Conservation (phyloP, 92 coral and sea anemone species). For the Bergia puertoricense region DNA sequence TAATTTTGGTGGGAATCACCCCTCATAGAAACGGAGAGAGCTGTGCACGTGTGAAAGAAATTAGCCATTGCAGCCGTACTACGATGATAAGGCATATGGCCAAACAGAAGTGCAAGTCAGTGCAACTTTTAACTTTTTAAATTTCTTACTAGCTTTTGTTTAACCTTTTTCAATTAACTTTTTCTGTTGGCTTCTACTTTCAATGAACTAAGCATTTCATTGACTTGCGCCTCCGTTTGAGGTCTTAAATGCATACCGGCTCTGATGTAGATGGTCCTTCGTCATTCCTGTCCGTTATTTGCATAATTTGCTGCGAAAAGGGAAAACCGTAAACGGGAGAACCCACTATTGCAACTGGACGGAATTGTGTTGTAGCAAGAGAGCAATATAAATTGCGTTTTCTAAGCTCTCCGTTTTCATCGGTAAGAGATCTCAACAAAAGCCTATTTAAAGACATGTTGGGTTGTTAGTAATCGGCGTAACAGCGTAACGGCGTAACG, state of each 20-base stretch:
- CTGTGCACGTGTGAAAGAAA: too few relatives aligned
- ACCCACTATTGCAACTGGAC: neutral
- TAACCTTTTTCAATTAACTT: neutral
- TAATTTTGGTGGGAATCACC: too few relatives aligned
- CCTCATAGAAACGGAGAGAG: too few relatives aligned
- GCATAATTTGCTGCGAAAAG: neutral
- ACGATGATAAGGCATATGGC: too few relatives aligned
- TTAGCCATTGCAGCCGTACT: too few relatives aligned
- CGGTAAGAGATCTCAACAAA: neutral
- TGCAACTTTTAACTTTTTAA: too few relatives aligned
- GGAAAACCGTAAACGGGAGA: neutral
- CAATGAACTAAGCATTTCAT: neutral
- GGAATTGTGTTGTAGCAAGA: neutral
- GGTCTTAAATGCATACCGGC: neutral
- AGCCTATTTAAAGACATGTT: neutral
- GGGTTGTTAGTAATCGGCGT: neutral
- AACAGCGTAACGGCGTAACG: too few relatives aligned
- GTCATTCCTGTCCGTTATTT: neutral
- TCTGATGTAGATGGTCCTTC: neutral
- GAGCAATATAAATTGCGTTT: neutral
- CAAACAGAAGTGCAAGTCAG: too few relatives aligned
- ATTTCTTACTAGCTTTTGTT: neutral
- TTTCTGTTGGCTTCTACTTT: neutral
- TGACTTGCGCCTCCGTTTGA: neutral
- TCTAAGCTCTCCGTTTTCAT: neutral